Evolutionary conservation across 2,113 vertebrate species (phyloP).

Genomic region (Dipodomys merriami): DNA sequence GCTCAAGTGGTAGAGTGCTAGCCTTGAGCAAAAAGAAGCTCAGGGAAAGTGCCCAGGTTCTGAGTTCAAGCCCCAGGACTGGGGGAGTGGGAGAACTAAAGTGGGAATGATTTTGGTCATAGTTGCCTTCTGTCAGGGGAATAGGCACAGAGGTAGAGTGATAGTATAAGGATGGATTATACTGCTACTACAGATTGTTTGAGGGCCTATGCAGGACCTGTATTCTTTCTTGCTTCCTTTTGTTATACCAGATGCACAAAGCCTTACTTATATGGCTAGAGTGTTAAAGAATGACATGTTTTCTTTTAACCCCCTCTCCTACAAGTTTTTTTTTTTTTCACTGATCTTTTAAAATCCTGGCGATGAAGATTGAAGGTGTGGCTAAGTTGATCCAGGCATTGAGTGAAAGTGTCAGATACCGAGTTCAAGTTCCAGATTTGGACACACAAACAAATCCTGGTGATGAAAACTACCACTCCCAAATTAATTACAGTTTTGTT

Average conservation of each 20-base stretch:
- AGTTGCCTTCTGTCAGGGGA: background rate
- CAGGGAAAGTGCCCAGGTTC: no score
- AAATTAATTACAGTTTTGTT: background rate
- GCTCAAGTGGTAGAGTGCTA: no score
- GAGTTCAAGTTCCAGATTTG: no score
- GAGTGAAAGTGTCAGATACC: no score
- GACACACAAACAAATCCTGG: background rate
- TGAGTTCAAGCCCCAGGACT: no score
- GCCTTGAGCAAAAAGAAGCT: no score
- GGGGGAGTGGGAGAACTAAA: background rate
- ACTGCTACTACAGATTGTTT: background rate
- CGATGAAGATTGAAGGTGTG: background rate
- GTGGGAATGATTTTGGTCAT: background rate
- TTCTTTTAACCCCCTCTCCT: background rate
- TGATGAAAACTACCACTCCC: slow-evolving; percentile 5
- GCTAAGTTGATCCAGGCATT: no score
- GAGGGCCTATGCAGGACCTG: background rate
- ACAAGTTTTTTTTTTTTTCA: background rate
- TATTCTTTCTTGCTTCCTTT: background rate
- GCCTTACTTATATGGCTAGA: background rate
- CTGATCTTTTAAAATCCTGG: background rate
- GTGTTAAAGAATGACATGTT: background rate
- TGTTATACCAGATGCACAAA: background rate
- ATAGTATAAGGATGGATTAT: rapidly evolving
- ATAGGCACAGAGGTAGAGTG: background rate